Base-by-base conservation (phyloP, 2,888 invertebrate genomes). In the Unio pictorum region DNA sequence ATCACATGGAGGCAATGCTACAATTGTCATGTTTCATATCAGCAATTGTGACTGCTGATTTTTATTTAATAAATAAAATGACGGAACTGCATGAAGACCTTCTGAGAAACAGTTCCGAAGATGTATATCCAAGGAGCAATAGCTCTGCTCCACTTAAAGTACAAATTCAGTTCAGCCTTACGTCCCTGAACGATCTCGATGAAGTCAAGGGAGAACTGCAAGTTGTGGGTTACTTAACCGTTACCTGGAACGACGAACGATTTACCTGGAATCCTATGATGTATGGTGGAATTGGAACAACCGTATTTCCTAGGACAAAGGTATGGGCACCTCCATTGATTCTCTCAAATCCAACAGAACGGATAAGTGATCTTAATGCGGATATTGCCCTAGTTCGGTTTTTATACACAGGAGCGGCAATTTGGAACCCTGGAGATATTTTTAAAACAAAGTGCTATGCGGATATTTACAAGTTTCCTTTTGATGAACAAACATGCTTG, bases 401-500 rank as follows among this genome's bases (percentile, higher is more conserved):
- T 7, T 61, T 69, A 7, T 74, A 71, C 65, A 74, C 68, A 34
- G 74, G 74, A 23, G 30, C 54, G 0, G 65, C 67, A 23, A 61
- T 68, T 4, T 74, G 74, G 74, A 30, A 56, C 20, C 68, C 68
- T 18, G 74, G 74, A 8, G 74, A 74, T 28, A 67, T 71, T 0
- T 74, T 74, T 55, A 60, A 61, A 7, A 71, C 74, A n/a, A 71
- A 57, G 20, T 74, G 74, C 55, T 66, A 67, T 59, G 54, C 55
- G 23, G 71, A 74, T 55, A 68, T 74, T 26, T 69, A 69, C 58
- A 66, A 66, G 23, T 75, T 71, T 34, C 75, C 75, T 8, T 75
- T 69, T 56, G 75, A 75, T 60, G 55, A 64, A 23, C 75, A 75
- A 23, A 63, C 65, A n/a, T 75, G 75, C 54, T 23, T 15, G 8